Percentiles rank a stretch among this genome's conserved stretches.
These are phyloP conservation scores for Harpalus rubripes DNA, from an alignment of 2,888 invertebrate genomes.

Conservation along the genomic window DNA sequence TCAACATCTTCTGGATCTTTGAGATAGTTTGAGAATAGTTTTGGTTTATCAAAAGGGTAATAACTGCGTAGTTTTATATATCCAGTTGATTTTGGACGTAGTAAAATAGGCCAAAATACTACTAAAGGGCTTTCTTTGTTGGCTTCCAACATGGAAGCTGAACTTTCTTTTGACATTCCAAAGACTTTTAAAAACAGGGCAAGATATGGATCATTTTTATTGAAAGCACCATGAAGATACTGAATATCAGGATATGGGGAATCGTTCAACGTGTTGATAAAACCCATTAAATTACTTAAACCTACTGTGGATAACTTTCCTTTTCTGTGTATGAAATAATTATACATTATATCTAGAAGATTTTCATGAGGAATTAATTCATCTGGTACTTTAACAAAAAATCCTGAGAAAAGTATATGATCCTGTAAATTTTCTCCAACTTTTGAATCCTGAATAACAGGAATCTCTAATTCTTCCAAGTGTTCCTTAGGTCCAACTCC, in stretches of 20 bases:
- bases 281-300: constrained; percentile 78
- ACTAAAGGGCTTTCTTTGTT: constrained; percentile 75
- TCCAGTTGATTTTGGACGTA: constrained; percentile 80
- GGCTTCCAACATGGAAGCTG: constrained; percentile 71
- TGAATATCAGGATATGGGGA: constrained; percentile 81
- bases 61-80: constrained; percentile 78
- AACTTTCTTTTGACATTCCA: constrained; percentile 28
- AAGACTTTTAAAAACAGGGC: constrained; percentile 8
- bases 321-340: constrained; percentile 78
- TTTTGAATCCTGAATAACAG: constrained; percentile 75
- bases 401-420: constrained; percentile 71
- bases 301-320: constrained; percentile 78
- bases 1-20: constrained; percentile 79
- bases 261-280: constrained; percentile 76
- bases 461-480: constrained; percentile 73
- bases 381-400: constrained; percentile 38
- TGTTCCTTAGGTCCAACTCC: constrained; percentile 78
- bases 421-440: constrained; percentile 78
- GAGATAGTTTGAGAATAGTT: constrained; percentile 83
- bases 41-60: constrained; percentile 81
- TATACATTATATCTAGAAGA: constrained; percentile 72
- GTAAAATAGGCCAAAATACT: constrained; percentile 75
- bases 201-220: constrained; percentile 72
- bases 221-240: constrained; percentile 77
- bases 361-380: constrained; percentile 56